Percentiles rank a stretch among this genome's conserved stretches.
These are phyloP conservation scores for Philaethria dido DNA, from an alignment of 2,888 invertebrate species.

Conservation along the genomic window DNA sequence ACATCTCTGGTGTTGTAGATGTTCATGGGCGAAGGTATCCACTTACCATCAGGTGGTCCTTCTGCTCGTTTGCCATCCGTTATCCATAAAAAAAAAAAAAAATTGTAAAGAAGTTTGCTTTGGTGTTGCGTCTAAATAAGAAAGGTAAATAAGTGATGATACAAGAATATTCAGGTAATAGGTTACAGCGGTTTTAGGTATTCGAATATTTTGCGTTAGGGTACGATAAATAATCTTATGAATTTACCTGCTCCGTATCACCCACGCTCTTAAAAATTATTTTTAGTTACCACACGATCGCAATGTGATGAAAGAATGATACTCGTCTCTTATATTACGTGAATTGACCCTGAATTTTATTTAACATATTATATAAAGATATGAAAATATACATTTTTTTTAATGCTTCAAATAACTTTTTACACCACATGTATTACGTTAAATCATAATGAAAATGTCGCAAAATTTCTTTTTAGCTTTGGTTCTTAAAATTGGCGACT, in stretches of 20 bases:
- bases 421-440: constrained; percentile 2
- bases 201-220: constrained; percentile 22
- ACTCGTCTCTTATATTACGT: constrained; percentile 26
- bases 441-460: constrained; percentile 2
- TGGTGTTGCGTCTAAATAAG: too few relatives aligned
- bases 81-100: too few relatives aligned
- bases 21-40: too few relatives aligned
- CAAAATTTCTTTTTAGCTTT: not conserved
- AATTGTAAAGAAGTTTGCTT: too few relatives aligned
- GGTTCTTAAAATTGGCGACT: not conserved
- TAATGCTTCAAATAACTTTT: not conserved
- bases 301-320: constrained; percentile 36
- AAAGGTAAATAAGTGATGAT: too few relatives aligned
- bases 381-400: constrained; percentile 5
- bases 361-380: not conserved
- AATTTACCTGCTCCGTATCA: constrained; percentile 25
- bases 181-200: not conserved
- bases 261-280: constrained; percentile 29
- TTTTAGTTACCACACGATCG: constrained; percentile 31
- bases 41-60: too few relatives aligned
- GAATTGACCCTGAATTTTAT: constrained; percentile 33
- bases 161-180: not conserved
- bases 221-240: constrained; percentile 26
- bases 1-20: too few relatives aligned
- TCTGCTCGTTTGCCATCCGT: too few relatives aligned